phyloP scores from a whole-genome alignment of 2,888 invertebrate genomes.

The Luperina nickerlii region DNA sequence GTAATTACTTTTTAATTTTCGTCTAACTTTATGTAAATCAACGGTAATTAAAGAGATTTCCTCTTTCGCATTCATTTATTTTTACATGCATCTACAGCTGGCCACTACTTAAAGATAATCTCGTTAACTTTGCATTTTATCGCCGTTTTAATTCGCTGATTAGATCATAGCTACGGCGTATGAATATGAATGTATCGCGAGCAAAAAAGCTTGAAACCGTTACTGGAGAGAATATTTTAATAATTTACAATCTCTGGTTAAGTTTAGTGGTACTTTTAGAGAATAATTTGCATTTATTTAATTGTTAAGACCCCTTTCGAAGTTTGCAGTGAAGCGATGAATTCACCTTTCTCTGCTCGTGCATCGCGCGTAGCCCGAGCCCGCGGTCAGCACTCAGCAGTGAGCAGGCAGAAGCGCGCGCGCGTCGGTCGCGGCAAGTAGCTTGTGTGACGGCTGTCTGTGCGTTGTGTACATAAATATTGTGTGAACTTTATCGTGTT shows the following conservation, averaged over 20 bases:
- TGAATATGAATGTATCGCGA: constrained; percentile 55
- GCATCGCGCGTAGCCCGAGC: constrained; percentile 43
- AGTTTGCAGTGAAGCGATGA: constrained; percentile 60
- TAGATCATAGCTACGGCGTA: constrained; percentile 64
- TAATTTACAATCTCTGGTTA: constrained; percentile 46
- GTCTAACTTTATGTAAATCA: constrained; percentile 18
- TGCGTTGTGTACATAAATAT: constrained; percentile 51
- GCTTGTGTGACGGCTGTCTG: constrained; percentile 37
- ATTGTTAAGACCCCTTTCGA: constrained; percentile 56
- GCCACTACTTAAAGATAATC: constrained; percentile 45
- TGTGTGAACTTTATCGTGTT: constrained; percentile 63
- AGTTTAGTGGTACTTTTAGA: constrained; percentile 36
- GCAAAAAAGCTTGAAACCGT: constrained; percentile 52
- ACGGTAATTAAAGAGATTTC: constrained; percentile 34
- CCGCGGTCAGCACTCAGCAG: neutral
- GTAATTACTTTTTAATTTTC: constrained; percentile 17
- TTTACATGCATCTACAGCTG: constrained; percentile 16
- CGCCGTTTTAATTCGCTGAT: constrained; percentile 61
- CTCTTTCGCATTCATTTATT: constrained; percentile 39
- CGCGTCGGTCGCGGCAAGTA: constrained; percentile 44
- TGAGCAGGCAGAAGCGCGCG: constrained; percentile 53
- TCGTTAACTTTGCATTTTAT: constrained; percentile 63
- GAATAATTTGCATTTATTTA: constrained; percentile 49
- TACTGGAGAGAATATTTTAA: constrained; percentile 46
- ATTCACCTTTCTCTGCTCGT: constrained; percentile 65